Conservation (phyloP, 2,113 vertebrate genomes). For the Nothobranchius kuhntae region DNA sequence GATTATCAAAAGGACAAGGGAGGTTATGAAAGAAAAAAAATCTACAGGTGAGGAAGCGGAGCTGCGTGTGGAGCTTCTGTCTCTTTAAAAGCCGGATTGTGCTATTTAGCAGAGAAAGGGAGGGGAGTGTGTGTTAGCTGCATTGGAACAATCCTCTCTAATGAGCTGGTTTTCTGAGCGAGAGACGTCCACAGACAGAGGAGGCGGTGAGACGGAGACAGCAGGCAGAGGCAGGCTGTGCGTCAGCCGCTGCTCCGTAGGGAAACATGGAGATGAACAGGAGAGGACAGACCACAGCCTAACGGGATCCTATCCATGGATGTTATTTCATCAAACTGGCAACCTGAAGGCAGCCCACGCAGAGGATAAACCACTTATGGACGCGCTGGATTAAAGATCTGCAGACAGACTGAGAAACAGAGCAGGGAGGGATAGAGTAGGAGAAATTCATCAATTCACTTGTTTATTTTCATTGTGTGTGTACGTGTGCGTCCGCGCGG, state of each 20-base stretch:
- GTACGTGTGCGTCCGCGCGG: constrained; percentile 50
- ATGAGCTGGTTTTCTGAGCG: constrained; percentile 69
- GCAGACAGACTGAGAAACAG: constrained; percentile 50
- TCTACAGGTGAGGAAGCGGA: constrained; percentile 49
- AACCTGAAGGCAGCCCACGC: constrained; percentile 62
- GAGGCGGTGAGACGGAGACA: constrained; percentile 57
- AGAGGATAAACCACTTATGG: constrained; percentile 76
- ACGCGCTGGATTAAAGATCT: constrained; percentile 77
- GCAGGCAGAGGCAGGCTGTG: constrained; percentile 52
- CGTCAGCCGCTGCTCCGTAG: constrained; percentile 65
- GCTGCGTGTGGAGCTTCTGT: constrained; percentile 29
- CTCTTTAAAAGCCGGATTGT: constrained; percentile 74
- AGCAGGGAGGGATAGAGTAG: constrained; percentile 35
- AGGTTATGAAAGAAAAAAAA: not conserved
- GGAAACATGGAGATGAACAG: constrained; percentile 66
- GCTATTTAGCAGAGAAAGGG: constrained; percentile 49
- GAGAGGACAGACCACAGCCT: constrained; percentile 46
- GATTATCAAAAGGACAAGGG: too few relatives aligned
- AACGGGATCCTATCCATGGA: constrained; percentile 67
- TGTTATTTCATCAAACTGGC: constrained; percentile 56
- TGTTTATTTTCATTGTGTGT: constrained; percentile 64
- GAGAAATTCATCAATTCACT: constrained; percentile 60
- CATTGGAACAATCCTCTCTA: constrained; percentile 76
- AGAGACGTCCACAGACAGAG: constrained; percentile 33
- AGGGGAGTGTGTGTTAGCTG: constrained; percentile 42